Conservation (phyloP, 2,888 invertebrate species). For the Lochmaea crataegi region DNA sequence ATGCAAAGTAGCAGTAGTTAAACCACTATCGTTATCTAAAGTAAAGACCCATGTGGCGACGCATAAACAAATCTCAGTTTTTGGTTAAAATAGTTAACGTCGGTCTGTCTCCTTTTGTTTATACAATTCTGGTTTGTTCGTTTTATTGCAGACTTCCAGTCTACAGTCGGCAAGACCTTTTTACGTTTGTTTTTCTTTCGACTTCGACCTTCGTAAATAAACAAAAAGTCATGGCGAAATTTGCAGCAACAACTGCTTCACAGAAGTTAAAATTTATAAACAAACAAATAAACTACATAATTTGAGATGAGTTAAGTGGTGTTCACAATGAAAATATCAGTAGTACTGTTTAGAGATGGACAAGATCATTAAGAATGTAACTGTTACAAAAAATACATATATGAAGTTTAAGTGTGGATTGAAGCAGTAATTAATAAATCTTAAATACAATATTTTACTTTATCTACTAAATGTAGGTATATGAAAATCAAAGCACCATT, state of each 20-base stretch:
- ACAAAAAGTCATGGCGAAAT: slow-evolving; percentile 38
- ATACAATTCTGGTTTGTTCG: slow-evolving; percentile 24
- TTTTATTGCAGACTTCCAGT: slow-evolving; percentile 26
- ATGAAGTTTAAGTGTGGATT: neutral
- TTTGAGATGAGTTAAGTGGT: slow-evolving; percentile 32
- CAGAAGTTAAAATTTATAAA: slow-evolving; percentile 40
- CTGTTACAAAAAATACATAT: neutral
- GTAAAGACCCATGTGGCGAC: neutral
- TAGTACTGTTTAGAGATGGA: slow-evolving; percentile 17
- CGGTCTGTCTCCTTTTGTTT: slow-evolving; percentile 28
- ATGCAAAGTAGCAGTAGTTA: too few species aligned
- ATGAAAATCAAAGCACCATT: too few species aligned
- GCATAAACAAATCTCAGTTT: slow-evolving; percentile 1
- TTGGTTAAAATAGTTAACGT: slow-evolving; percentile 4
- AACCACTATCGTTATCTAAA: neutral
- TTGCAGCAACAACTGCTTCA: slow-evolving; percentile 34
- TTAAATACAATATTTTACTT: too few species aligned
- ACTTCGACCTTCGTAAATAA: slow-evolving; percentile 37
- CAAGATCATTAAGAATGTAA: neutral
- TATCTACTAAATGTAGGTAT: too few species aligned
- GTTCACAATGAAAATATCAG: slow-evolving; percentile 25
- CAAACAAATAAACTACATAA: slow-evolving; percentile 39
- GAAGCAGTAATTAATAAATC: too few species aligned
- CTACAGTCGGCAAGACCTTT: slow-evolving; percentile 26
- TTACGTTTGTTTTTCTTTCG: slow-evolving; percentile 33